These are phyloP conservation scores for Brachypteracias leptosomus DNA, from an alignment of 2,113 vertebrate genomes.

Conservation along the genomic window DNA sequence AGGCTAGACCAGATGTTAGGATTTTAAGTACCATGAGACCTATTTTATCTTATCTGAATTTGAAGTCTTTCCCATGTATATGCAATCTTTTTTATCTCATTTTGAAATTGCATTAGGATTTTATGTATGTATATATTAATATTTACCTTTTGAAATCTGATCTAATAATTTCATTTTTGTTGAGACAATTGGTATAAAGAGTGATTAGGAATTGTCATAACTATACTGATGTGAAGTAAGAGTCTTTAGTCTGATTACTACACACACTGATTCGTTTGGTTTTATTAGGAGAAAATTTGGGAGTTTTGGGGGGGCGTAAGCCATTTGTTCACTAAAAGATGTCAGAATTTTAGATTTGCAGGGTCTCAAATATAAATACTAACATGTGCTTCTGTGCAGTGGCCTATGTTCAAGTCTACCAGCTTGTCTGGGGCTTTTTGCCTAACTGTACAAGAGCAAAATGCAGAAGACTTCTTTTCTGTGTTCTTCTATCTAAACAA, in stretches of 20 bases:
- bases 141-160: background rate
- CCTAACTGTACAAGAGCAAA: background rate
- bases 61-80: background rate
- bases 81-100: background rate
- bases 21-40: background rate
- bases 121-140: background rate
- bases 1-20: background rate
- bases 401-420: background rate
- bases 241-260: background rate
- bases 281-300: background rate
- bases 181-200: background rate
- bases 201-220: background rate
- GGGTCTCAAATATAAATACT: background rate
- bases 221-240: background rate
- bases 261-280: fast-evolving
- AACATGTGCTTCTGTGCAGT: background rate
- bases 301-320: fast-evolving
- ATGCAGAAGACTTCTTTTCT: background rate
- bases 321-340: background rate
- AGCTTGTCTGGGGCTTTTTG: background rate
- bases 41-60: background rate
- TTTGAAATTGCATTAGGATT: background rate
- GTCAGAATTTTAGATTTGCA: background rate
- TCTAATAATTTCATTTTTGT: background rate
- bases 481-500: background rate